These are phyloP conservation scores for Parus major DNA, from an alignment of 2,113 vertebrate species.

Conservation along the genomic window DNA sequence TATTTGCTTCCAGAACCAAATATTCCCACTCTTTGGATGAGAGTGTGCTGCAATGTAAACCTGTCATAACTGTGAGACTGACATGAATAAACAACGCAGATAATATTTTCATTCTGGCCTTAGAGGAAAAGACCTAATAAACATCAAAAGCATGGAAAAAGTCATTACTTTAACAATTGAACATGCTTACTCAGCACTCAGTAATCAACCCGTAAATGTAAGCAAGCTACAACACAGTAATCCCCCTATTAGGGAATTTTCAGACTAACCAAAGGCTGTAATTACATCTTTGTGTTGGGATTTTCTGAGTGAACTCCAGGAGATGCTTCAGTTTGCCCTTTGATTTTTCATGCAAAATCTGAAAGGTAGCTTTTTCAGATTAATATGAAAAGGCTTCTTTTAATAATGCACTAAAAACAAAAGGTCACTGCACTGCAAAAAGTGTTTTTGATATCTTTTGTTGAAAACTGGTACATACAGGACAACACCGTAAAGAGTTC, in stretches of 20 bases:
- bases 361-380: not conserved
- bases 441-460: not conserved
- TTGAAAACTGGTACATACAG: not conserved
- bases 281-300: not conserved
- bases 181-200: not conserved
- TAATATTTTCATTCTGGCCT: not conserved
- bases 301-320: not conserved
- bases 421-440: not conserved
- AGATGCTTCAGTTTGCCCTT: not conserved
- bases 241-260: constrained; percentile 8
- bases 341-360: not conserved
- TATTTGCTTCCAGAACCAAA: not conserved
- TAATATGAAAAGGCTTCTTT: not conserved
- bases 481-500: not conserved
- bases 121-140: not conserved
- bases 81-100: constrained; percentile 32
- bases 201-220: not conserved
- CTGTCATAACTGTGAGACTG: constrained; percentile 21
- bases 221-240: not conserved
- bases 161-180: not conserved
- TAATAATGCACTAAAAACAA: not conserved
- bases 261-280: not conserved
- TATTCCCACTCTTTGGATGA: not conserved
- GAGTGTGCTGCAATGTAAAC: not conserved
- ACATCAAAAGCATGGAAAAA: not conserved